Evolutionary conservation across 2,888 invertebrate species (phyloP).

Genomic region (Pristionchus entomophagus): DNA sequence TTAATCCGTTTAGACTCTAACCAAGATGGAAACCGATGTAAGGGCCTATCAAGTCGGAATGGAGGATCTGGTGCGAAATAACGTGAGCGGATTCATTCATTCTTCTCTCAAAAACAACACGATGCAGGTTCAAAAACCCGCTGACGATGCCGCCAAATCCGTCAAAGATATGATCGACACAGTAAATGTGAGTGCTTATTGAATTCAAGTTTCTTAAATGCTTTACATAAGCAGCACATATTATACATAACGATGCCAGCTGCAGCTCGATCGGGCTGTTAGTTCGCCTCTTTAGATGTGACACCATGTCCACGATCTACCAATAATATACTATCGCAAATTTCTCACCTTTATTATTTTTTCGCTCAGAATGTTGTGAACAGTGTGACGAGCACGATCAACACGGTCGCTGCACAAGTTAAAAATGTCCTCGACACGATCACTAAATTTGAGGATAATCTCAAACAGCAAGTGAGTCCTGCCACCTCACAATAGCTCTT

Average conservation of each 20-base stretch:
- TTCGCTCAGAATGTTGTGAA: not conserved
- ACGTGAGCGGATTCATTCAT: no score
- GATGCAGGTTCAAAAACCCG: not conserved
- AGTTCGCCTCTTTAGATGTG: no score
- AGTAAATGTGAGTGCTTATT: not conserved
- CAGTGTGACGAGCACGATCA: not conserved
- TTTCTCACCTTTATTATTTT: not conserved
- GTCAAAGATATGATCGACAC: not conserved
- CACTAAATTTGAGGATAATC: not conserved
- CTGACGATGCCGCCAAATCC: not conserved
- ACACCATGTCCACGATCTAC: no score
- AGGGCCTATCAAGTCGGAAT: not conserved
- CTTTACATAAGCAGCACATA: no score
- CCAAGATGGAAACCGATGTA: not conserved
- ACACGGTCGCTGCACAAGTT: not conserved
- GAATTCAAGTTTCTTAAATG: no score
- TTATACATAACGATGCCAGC: no score
- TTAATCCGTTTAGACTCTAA: not conserved
- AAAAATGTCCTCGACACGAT: not conserved
- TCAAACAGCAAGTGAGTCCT: constrained; percentile 1
- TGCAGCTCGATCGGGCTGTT: no score
- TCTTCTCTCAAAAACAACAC: not conserved
- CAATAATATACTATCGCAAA: not conserved
- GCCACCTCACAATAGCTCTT: not conserved
- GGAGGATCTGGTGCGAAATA: no score